Evolutionary conservation across 2,113 vertebrate species (phyloP).

Genomic region (Catagonus wagneri): DNA sequence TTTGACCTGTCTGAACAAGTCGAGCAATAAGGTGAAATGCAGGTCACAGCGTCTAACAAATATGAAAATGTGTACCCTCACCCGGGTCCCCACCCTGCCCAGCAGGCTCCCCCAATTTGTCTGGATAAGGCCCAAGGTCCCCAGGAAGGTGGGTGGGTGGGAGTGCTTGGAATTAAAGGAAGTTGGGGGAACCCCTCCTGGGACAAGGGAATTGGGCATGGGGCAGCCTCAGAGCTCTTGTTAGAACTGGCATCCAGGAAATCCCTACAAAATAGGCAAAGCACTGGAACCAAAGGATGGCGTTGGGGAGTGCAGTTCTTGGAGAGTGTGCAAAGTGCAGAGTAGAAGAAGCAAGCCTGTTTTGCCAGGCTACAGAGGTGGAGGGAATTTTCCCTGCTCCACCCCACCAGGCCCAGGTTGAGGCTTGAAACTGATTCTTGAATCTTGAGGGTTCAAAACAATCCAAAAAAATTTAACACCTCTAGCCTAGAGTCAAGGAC

Average conservation of each 20-base stretch:
- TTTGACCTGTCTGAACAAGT: constrained; percentile 99
- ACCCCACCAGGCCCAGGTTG: neutral
- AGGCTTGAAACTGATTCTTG: constrained; percentile 58
- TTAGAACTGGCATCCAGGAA: constrained; percentile 31
- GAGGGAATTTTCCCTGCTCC: neutral
- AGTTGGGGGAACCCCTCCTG: neutral
- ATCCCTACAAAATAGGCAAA: constrained; percentile 38
- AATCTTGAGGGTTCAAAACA: constrained; percentile 38
- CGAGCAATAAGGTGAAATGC: constrained; percentile 96
- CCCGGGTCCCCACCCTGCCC: neutral
- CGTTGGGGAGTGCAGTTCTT: too few species aligned
- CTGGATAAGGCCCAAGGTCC: constrained; percentile 65
- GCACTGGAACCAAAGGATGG: neutral
- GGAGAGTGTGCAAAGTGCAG: neutral
- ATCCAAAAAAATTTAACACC: neutral
- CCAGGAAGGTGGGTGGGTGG: neutral
- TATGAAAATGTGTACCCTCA: constrained; percentile 89
- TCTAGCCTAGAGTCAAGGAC: neutral
- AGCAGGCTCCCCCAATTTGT: constrained; percentile 54
- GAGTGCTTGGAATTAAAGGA: neutral
- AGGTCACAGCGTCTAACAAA: constrained; percentile 98
- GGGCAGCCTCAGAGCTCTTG: constrained; percentile 19
- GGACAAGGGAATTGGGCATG: neutral
- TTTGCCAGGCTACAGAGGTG: neutral
- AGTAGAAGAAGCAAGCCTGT: neutral